These are phyloP conservation scores for Oikopleura vanhoeffeni DNA, from an alignment of 23 tunicate species.

Conservation along the genomic window DNA sequence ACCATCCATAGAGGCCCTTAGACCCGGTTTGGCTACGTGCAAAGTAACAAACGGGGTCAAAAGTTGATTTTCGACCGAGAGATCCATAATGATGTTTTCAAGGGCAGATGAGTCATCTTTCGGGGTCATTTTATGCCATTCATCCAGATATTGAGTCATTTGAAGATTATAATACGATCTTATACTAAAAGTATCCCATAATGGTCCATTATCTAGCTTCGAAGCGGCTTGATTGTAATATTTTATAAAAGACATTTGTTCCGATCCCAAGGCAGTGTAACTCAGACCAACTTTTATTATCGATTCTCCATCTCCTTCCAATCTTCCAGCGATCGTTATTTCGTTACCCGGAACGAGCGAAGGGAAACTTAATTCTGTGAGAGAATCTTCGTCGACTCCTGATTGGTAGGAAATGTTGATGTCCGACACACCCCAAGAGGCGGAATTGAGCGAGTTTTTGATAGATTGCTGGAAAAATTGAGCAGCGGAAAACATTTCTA, in stretches of 20 bases:
- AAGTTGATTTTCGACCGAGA: background rate
- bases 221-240: background rate
- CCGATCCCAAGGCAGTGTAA: background rate
- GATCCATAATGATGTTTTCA: background rate
- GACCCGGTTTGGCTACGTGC: constrained; percentile 1
- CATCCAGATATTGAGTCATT: background rate
- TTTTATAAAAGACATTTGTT: background rate
- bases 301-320: background rate
- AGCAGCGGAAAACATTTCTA: background rate
- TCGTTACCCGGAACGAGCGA: constrained; percentile 6
- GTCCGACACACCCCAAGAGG: constrained; percentile 1
- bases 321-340: background rate
- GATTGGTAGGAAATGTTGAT: background rate
- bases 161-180: background rate
- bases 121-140: background rate
- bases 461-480: background rate
- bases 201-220: background rate
- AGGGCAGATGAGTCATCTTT: background rate
- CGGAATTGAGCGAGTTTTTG: background rate
- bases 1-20: background rate
- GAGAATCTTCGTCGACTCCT: background rate
- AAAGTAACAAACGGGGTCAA: background rate
- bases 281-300: background rate
- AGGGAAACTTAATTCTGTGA: background rate
- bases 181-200: background rate